These are phyloP conservation scores for Bhutanitis thaidina DNA, from an alignment of 2,888 invertebrate species.

Conservation along the genomic window DNA sequence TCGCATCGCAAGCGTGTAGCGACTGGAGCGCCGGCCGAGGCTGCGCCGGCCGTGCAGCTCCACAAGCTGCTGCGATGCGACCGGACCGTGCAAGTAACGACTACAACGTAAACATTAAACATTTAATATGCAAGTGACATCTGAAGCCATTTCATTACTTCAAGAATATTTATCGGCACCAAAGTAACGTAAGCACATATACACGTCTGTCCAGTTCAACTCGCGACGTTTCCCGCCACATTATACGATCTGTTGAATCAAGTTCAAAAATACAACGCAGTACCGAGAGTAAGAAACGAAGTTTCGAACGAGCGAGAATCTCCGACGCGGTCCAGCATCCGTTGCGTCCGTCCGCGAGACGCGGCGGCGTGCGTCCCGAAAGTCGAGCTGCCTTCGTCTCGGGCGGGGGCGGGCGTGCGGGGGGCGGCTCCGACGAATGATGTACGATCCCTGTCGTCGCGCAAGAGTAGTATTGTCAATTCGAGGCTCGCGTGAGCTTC, in stretches of 20 bases:
- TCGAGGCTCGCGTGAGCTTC: constrained; percentile 8
- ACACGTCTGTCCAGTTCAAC: not conserved
- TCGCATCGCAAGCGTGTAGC: not conserved
- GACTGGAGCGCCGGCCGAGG: not conserved
- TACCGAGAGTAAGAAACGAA: not conserved
- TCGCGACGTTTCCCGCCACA: not conserved
- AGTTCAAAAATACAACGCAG: not conserved
- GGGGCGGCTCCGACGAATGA: not conserved
- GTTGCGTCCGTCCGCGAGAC: not conserved
- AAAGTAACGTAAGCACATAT: constrained; percentile 15
- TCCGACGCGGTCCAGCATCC: not conserved
- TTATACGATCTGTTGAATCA: not conserved
- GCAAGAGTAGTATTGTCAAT: not conserved
- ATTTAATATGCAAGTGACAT: constrained; percentile 18
- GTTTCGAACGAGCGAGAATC: not conserved
- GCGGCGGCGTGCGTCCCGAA: not conserved
- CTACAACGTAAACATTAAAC: constrained; percentile 16
- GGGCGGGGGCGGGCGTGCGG: too few relatives aligned
- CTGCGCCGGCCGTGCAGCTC: not conserved
- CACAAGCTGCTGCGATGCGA: not conserved
- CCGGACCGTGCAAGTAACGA: not conserved
- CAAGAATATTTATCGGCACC: constrained; percentile 12
- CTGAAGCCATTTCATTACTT: constrained; percentile 10
- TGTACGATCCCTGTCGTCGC: not conserved
- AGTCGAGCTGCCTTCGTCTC: not conserved